Base-by-base conservation (phyloP, 1,140 invertebrate genomes). In the Zaprionus kolodkinae region DNA sequence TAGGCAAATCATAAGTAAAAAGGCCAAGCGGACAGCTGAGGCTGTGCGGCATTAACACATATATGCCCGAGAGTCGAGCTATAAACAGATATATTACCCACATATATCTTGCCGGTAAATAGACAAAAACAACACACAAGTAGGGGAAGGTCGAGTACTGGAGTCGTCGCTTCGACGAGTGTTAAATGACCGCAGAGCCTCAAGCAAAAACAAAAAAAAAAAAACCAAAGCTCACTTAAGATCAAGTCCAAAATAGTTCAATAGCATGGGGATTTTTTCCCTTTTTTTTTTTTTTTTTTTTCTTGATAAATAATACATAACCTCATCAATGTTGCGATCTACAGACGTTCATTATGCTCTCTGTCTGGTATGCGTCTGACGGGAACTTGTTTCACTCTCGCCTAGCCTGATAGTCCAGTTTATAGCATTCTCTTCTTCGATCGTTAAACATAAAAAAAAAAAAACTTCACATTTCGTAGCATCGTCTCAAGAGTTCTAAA, bases 131-230 rank as follows among this genome's bases (percentile, higher is more conserved):
- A 54, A 72, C 27, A 74, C 43, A 67, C 45, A 73, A 79, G 62
- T 43, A n/a, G 27, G 67, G 83, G 84, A 87, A 87, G 83, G 83
- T 82, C 82, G 82, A 38, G 35, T 56, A 43, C 52, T 68, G 71
- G 65, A 85, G 82, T 86, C 82, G 76, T 78, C 69, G 79, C 15
- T 76, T 82, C 69, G 72, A 79, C 72, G 72, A 86, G 79, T 79
- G 82, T 68, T 72, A 76, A 76, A 27, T 76, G 76, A 72, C 62
- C 62, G 62, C 73, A 76, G 72, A 76, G 72, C 79, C 83, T 86
- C 82, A 25, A 11, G 3, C 45, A 3, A 25, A 50, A 25, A 25
- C 66, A 81, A 70, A 78, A 50, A 25, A 25, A 63, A 81, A 70
- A 78, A 72, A 55, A 43, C 30, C 61, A 36, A 40, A 25, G 27